Evolutionary conservation across 2,888 invertebrate species (phyloP).

Genomic region (Calephelis perditalis): DNA sequence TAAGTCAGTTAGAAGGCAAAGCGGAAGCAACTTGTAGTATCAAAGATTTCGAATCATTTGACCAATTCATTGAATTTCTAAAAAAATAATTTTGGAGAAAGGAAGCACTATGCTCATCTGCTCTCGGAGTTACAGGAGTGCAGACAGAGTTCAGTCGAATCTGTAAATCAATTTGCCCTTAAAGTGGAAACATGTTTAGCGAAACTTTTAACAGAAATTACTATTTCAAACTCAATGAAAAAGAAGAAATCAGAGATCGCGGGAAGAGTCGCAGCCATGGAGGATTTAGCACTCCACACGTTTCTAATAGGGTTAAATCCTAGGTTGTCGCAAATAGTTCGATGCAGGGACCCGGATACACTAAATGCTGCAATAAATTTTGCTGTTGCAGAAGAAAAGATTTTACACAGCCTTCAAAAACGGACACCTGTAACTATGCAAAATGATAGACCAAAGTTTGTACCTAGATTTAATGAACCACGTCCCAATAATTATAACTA

Average conservation of each 20-base stretch:
- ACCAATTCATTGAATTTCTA: background rate
- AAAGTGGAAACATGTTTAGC: background rate
- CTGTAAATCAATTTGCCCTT: background rate
- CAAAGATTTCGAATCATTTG: background rate
- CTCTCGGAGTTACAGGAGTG: background rate
- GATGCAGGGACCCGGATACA: slow-evolving; percentile 8
- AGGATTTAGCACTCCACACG: slow-evolving; percentile 4
- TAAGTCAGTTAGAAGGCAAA: slow-evolving; percentile 5
- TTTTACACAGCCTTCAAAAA: background rate
- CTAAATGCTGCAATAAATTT: slow-evolving; percentile 12
- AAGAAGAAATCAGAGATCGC: background rate
- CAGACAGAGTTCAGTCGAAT: background rate
- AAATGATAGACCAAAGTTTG: background rate
- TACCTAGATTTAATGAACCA: background rate
- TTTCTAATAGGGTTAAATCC: background rate
- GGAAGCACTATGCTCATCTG: background rate
- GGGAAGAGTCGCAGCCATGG: slow-evolving; percentile 5
- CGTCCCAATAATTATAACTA: background rate
- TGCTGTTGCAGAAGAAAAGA: slow-evolving; percentile 17
- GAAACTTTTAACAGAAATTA: background rate
- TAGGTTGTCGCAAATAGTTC: slow-evolving; percentile 6
- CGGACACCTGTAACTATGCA: background rate
- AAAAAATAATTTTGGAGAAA: slow-evolving; percentile 4
- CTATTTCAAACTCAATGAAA: background rate
- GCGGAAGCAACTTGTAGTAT: background rate